Evolutionary conservation across 1,140 invertebrate genomes (phyloP).

Genomic region (Tetraneura akinire): DNA sequence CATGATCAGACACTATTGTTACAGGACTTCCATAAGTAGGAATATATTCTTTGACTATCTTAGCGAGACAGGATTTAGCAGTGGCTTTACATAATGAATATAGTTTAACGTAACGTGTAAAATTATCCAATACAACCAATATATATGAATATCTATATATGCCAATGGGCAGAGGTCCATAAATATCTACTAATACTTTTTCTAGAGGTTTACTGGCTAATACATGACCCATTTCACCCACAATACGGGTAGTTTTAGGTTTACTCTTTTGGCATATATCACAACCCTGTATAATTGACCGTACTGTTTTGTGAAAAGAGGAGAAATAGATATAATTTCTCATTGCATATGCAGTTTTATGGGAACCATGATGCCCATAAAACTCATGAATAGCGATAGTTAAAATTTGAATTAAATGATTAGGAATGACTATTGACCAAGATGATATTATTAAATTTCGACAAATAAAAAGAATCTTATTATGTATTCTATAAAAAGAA

Average conservation of each 20-base stretch:
- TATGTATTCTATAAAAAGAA: background rate
- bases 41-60: no score
- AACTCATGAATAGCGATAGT: background rate
- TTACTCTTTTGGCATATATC: background rate
- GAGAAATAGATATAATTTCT: background rate
- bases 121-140: no score
- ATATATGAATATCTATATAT: no score
- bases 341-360: background rate
- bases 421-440: background rate
- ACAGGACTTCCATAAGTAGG: no score
- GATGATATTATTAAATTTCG: background rate
- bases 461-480: background rate
- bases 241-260: no score
- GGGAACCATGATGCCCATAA: background rate
- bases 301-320: background rate
- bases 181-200: no score
- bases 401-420: background rate
- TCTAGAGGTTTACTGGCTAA: no score
- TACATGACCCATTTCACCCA: background rate
- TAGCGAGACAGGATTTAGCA: no score
- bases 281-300: background rate
- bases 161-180: no score
- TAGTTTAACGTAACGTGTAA: no score
- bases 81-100: no score
- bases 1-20: no score